phyloP scores from a whole-genome alignment of 1,140 invertebrate genomes.

The Andricus grossulariae region DNA sequence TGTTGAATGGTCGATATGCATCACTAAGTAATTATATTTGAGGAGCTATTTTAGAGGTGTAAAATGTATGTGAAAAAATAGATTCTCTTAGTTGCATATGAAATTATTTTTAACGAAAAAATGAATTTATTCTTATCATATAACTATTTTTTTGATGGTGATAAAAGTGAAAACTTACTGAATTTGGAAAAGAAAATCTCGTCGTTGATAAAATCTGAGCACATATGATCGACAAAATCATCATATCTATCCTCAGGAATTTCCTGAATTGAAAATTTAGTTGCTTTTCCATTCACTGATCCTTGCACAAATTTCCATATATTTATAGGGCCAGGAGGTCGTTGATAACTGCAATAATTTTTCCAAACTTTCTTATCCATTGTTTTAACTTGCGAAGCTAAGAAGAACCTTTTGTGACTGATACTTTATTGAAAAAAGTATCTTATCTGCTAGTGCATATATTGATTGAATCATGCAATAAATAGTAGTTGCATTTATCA shows the following conservation, averaged over 20 bases:
- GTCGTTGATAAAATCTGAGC: constrained; percentile 29
- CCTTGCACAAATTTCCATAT: not conserved
- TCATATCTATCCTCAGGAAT: constrained; percentile 34
- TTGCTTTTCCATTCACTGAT: constrained; percentile 25
- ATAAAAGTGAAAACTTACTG: constrained; percentile 33
- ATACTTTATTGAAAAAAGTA: too few relatives aligned
- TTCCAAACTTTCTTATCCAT: not conserved
- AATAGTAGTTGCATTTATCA: too few relatives aligned
- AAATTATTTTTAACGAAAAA: too few relatives aligned
- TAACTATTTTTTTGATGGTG: not conserved
- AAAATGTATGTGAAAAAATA: too few relatives aligned
- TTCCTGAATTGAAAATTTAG: constrained; percentile 38
- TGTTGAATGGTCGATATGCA: too few relatives aligned
- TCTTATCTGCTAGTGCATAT: too few relatives aligned
- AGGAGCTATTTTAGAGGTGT: too few relatives aligned
- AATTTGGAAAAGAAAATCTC: constrained; percentile 27
- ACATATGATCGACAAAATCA: constrained; percentile 38
- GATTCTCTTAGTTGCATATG: too few relatives aligned
- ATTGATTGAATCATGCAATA: too few relatives aligned
- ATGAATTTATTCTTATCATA: too few relatives aligned
- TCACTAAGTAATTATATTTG: too few relatives aligned
- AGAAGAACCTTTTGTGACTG: not conserved
- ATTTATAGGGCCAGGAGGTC: constrained; percentile 14
- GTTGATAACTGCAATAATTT: constrained; percentile 3
- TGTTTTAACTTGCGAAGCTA: not conserved